Evolutionary conservation across 2,797 vertebrate genomes (phyloP), one percentile per base, ranked within the genome.

Genomic region (Mormyrus hasselquistii): DNA sequence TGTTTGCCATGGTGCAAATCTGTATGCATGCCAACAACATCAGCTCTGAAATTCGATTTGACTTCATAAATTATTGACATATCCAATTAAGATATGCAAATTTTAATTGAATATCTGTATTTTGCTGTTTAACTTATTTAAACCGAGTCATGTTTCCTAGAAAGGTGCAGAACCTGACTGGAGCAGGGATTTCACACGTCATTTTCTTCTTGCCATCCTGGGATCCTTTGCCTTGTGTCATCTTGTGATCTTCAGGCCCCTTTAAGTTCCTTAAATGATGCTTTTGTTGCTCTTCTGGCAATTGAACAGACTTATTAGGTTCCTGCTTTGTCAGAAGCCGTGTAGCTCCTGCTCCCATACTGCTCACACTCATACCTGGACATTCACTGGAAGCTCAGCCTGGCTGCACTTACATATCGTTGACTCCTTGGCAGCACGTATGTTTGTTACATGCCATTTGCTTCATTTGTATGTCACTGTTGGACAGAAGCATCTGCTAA

Each of bases 1-100:
- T 16, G 65, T 73, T 73, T 16, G 65, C 29, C 65, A 73, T 0
- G 29, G 29, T 38, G 29, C 4, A 6, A 38, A 38, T 73, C 65
- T 92, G 95, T 91, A 94, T 95, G 93, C 84, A 88, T 90, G 65
- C 92, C 91, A 89, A 91, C 93, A 91, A 88, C 88, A 86, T 76
- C 83, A 86, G 22, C 49, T 85, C 50, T 50, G 83, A 52, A 85
- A 85, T 86, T 53, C 29, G 50, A 52, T 86, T 86, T 53, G 10
- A 86, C 47, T 53, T 53, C 25, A 86, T 86, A 86, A 86, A 86
- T 86, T 84, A 84, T 84, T 86, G 83, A 86, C 57, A 73, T 47
- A n/a, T 53, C 34, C 87, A 34, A 69, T 82, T 55, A 89, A 90
- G 88, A 84, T 85, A 90, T 52, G 86, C 88, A 89, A 82, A 89